Evolutionary conservation across 2,113 vertebrate genomes (phyloP).

Genomic region (Spea bombifrons): DNA sequence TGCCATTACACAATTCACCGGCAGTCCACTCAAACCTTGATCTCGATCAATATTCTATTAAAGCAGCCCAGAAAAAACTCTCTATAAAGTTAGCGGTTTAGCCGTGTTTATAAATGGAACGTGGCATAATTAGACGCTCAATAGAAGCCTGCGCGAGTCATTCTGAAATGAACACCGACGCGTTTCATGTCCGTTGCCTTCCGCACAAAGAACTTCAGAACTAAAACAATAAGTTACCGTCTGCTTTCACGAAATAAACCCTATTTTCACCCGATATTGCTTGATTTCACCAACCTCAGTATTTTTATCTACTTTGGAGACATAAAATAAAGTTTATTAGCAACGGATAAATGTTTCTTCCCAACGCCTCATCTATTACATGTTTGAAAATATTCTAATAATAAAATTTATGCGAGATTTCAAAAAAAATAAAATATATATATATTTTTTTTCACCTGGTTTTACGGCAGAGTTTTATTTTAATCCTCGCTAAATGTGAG

Average conservation of each 20-base stretch:
- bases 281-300: neutral
- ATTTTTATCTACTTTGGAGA: conserved; percentile 58
- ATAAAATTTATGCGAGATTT: conserved; percentile 37
- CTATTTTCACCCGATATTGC: conserved; percentile 4
- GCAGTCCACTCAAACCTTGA: conserved; percentile 90
- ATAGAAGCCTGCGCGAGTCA: conserved; percentile 74
- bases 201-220: conserved; percentile 36
- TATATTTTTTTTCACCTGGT: conserved; percentile 50
- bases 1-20: conserved; percentile 92
- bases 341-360: conserved; percentile 52
- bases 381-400: conserved; percentile 55
- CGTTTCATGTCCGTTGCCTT: conserved; percentile 63
- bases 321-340: conserved; percentile 56
- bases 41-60: conserved; percentile 99
- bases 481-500: conserved; percentile 50
- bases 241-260: neutral
- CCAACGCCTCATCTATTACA: conserved; percentile 41
- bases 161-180: conserved; percentile 73
- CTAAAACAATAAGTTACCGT: conserved; percentile 51
- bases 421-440: conserved; percentile 13
- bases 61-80: conserved; percentile 82
- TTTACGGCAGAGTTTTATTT: conserved; percentile 50
- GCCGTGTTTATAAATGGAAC: conserved; percentile 90
- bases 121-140: conserved; percentile 84
- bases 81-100: conserved; percentile 86